Conservation (phyloP, 1,140 invertebrate species). For the Venustaconcha ellipsiformis region DNA sequence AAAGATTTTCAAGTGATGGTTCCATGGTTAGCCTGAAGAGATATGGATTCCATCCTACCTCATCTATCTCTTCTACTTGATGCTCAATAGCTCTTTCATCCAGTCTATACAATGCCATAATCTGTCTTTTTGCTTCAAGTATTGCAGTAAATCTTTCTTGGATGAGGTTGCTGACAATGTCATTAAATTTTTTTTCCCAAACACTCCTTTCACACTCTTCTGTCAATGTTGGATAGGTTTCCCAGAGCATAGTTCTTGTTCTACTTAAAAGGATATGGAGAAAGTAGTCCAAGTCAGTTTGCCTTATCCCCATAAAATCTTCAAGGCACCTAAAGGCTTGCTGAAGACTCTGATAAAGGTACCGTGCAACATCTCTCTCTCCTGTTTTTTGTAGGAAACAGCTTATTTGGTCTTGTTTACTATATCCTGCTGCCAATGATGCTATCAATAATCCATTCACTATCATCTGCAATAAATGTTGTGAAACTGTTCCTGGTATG, state of each 20-base stretch:
- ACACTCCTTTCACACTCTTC: too few species aligned
- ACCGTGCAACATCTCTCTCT: neutral
- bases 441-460: too few species aligned
- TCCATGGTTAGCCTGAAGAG: slow-evolving; percentile 6
- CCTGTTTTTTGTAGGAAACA: neutral
- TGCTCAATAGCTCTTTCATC: neutral
- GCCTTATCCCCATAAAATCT: slow-evolving; percentile 5
- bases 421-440: too few species aligned
- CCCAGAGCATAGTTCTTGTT: neutral
- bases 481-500: too few species aligned
- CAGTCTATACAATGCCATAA: slow-evolving; percentile 4
- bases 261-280: slow-evolving; percentile 1
- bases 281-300: slow-evolving; percentile 7
- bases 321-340: neutral
- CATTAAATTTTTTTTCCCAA: slow-evolving; percentile 16
- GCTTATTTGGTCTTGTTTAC: too few species aligned
- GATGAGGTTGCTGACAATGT: neutral
- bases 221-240: too few species aligned
- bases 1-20: slow-evolving; percentile 10
- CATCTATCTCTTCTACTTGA: slow-evolving; percentile 6
- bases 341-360: neutral
- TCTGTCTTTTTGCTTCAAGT: neutral
- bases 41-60: neutral
- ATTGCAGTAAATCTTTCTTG: neutral
- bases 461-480: too few species aligned